These are phyloP conservation scores for Epistrophe eligans DNA, from an alignment of 2,888 invertebrate species.

Conservation along the genomic window DNA sequence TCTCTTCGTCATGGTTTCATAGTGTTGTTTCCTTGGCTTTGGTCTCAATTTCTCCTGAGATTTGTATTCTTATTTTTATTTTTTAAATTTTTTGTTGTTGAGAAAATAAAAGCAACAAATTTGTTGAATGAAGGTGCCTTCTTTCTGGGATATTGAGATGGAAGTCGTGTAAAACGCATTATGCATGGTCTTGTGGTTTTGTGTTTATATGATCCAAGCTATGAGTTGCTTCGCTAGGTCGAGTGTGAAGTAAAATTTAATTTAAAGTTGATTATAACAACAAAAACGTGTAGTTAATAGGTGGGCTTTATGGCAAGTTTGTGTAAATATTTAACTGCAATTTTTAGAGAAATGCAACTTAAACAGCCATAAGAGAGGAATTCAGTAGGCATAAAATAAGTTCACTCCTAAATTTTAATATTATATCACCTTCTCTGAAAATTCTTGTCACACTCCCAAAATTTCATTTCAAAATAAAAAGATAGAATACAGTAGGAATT, in stretches of 20 bases:
- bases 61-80: conserved; percentile 21
- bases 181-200: conserved; percentile 69
- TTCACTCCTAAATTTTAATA: too few species aligned
- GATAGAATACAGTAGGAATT: too few species aligned
- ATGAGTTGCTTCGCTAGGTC: conserved; percentile 12
- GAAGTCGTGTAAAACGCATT: conserved; percentile 54
- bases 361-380: too few species aligned
- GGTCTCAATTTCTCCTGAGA: conserved; percentile 73
- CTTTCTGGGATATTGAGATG: conserved; percentile 37
- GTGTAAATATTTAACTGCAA: neutral
- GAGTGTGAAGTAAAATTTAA: conserved; percentile 42
- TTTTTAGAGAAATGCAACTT: neutral
- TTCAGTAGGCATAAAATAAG: too few species aligned
- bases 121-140: conserved; percentile 26
- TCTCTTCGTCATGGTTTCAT: conserved; percentile 58
- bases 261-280: conserved; percentile 15
- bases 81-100: neutral
- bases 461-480: too few species aligned
- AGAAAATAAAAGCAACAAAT: conserved; percentile 18
- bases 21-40: conserved; percentile 42
- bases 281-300: conserved; percentile 49
- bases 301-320: neutral
- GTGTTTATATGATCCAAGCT: conserved; percentile 53
- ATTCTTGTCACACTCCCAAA: too few species aligned
- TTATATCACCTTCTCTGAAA: too few species aligned